A percentile compares a stretch with the other conserved stretches of the same genome.
These are phyloP conservation scores for Dolichoris vasculosae DNA, from an alignment of 1,140 invertebrate genomes.

Conservation along the genomic window DNA sequence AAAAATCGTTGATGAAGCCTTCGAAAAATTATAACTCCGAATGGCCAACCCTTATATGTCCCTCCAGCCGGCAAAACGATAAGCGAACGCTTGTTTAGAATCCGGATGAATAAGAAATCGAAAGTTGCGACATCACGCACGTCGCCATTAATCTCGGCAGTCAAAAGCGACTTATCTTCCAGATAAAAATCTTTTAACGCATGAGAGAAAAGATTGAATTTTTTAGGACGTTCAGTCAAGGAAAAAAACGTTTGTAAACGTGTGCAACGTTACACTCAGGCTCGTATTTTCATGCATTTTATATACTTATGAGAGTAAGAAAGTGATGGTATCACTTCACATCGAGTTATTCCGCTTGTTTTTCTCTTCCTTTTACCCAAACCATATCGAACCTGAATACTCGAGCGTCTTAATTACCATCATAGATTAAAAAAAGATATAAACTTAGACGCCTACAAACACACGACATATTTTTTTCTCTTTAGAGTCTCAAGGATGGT, in stretches of 20 bases:
- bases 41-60: neutral
- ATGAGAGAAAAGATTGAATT: neutral
- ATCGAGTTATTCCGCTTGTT: neutral
- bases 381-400: neutral
- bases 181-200: conserved; percentile 38
- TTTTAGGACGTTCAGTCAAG: neutral
- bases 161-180: neutral
- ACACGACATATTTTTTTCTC: neutral
- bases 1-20: too few relatives aligned
- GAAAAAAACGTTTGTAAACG: neutral
- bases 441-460: conserved; percentile 29
- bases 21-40: too few relatives aligned
- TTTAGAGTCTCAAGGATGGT: neutral
- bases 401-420: conserved; percentile 23
- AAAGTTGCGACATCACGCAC: too few relatives aligned
- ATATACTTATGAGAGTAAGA: neutral
- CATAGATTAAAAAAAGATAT: conserved; percentile 44
- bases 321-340: neutral
- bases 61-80: neutral
- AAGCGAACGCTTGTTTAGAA: too few relatives aligned
- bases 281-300: neutral
- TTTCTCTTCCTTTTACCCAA: neutral
- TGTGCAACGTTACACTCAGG: neutral
- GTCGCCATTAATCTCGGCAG: neutral
- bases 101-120: too few relatives aligned